A percentile compares a stretch with the other conserved stretches of the same genome.
Evolutionary conservation across 2,113 vertebrate genomes (phyloP).

Genomic region (Gadus macrocephalus): DNA sequence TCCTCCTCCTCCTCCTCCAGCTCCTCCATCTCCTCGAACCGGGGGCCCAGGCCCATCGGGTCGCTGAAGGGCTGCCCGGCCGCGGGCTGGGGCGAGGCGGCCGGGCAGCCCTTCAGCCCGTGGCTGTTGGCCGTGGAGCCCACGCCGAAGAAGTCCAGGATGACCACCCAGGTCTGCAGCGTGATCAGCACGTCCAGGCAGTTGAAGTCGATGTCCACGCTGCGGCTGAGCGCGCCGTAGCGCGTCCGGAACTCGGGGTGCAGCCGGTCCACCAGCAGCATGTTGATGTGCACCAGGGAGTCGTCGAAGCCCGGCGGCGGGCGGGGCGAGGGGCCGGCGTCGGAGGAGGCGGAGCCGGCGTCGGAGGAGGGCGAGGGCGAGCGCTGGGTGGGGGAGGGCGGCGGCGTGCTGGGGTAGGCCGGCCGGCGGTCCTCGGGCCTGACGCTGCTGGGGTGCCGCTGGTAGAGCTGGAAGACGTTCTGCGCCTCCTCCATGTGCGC

Average conservation of each 20-base stretch:
- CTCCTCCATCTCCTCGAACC: slow-evolving; percentile 17
- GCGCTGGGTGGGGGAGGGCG: slow-evolving; percentile 85
- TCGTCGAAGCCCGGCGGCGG: slow-evolving; percentile 84
- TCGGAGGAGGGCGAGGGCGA: slow-evolving; percentile 42
- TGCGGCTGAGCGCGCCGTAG: slow-evolving; percentile 81
- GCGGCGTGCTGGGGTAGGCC: slow-evolving; percentile 85
- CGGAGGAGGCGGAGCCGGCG: too few relatives aligned
- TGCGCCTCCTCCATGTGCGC: slow-evolving; percentile 94
- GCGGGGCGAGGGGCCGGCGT: slow-evolving; percentile 34
- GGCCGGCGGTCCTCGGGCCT: slow-evolving; percentile 75
- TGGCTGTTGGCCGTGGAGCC: slow-evolving; percentile 97
- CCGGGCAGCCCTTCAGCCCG: slow-evolving; percentile 79
- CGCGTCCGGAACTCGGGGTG: slow-evolving; percentile 87
- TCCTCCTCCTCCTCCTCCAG: slow-evolving; percentile 30
- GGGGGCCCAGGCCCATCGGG: slow-evolving; percentile 21
- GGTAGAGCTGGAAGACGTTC: slow-evolving; percentile 96
- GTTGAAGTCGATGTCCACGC: slow-evolving; percentile 94
- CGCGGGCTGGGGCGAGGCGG: slow-evolving; percentile 61
- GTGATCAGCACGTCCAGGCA: slow-evolving; percentile 95
- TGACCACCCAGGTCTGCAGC: slow-evolving; percentile 96
- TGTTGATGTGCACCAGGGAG: slow-evolving; percentile 91
- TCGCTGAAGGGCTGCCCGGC: slow-evolving; percentile 50
- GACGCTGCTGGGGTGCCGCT: slow-evolving; percentile 78
- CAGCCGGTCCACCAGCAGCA: slow-evolving; percentile 91
- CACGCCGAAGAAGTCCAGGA: slow-evolving; percentile 96